Conservation (phyloP, 2,888 invertebrate species). For the Isoperla grammatica region DNA sequence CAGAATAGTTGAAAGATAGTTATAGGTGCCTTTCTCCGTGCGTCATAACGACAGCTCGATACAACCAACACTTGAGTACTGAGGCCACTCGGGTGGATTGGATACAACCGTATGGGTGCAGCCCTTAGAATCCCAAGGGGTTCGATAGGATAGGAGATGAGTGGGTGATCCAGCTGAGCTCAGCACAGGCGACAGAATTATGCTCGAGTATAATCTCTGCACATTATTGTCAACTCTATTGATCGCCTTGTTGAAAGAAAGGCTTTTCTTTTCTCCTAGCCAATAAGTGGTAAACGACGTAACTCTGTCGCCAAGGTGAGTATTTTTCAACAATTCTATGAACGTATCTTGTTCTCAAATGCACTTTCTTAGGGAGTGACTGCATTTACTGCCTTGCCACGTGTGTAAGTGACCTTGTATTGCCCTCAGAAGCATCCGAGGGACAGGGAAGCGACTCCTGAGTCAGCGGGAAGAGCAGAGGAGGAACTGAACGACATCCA, state of each 20-base stretch:
- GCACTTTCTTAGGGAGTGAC: not conserved
- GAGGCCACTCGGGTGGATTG: too few species aligned
- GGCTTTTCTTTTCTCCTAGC: not conserved
- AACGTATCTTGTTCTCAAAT: not conserved
- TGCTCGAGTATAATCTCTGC: not conserved
- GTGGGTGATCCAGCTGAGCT: too few species aligned
- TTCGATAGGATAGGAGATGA: too few species aligned
- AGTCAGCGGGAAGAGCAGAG: slow-evolving; percentile 38
- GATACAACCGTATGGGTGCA: too few species aligned
- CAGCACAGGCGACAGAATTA: not conserved
- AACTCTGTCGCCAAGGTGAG: not conserved
- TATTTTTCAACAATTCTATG: not conserved
- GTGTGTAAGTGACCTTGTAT: slow-evolving; percentile 1
- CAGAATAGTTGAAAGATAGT: too few species aligned
- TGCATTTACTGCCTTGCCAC: slow-evolving; percentile 3
- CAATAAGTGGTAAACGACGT: not conserved
- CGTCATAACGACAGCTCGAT: too few species aligned
- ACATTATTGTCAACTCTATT: not conserved
- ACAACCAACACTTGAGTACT: too few species aligned
- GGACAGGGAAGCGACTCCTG: slow-evolving; percentile 33
- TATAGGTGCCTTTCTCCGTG: too few species aligned
- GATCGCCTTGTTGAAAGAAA: not conserved
- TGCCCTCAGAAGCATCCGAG: slow-evolving; percentile 35
- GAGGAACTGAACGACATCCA: slow-evolving; percentile 46
- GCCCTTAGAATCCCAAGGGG: too few species aligned